A percentile compares a stretch with the other conserved stretches of the same genome.
These are phyloP conservation scores for Piprites chloris DNA, from an alignment of 2,113 vertebrate species.

Conservation along the genomic window DNA sequence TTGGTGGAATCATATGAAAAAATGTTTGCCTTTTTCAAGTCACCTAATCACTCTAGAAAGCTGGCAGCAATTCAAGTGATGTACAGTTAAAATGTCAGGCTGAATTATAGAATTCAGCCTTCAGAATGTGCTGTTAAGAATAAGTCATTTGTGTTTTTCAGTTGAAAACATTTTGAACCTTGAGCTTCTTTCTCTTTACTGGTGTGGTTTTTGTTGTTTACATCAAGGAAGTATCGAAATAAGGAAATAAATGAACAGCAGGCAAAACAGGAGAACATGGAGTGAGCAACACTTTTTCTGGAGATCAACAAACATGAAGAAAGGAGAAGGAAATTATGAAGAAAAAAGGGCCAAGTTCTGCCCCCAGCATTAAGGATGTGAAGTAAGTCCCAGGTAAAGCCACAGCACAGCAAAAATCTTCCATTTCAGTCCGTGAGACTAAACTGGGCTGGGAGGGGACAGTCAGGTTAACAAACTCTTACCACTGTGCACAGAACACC, in stretches of 20 bases:
- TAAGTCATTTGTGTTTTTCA: background rate
- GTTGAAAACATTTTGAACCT: background rate
- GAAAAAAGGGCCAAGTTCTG: background rate
- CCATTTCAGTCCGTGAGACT: background rate
- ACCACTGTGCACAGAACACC: background rate
- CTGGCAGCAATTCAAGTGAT: slow-evolving; percentile 64
- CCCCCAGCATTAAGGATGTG: background rate
- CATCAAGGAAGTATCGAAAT: background rate
- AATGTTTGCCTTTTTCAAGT: slow-evolving; percentile 54
- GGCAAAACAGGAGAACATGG: background rate
- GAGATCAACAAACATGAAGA: background rate
- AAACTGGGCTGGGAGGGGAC: background rate
- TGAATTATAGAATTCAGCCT: slow-evolving; percentile 13
- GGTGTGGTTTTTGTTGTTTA: background rate
- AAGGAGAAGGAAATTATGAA: background rate
- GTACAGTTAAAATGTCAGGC: slow-evolving; percentile 43
- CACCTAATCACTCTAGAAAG: slow-evolving; percentile 64
- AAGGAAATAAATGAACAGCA: background rate
- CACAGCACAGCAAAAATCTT: background rate
- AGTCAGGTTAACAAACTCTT: background rate
- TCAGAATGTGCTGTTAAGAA: background rate
- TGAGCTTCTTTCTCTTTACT: background rate
- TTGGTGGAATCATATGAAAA: slow-evolving; percentile 52
- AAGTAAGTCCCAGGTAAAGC: background rate
- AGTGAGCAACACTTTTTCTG: background rate